Conservation (phyloP, 30 jellyfish, hydroid and myxozoan species). For the Morbakka virulenta region DNA sequence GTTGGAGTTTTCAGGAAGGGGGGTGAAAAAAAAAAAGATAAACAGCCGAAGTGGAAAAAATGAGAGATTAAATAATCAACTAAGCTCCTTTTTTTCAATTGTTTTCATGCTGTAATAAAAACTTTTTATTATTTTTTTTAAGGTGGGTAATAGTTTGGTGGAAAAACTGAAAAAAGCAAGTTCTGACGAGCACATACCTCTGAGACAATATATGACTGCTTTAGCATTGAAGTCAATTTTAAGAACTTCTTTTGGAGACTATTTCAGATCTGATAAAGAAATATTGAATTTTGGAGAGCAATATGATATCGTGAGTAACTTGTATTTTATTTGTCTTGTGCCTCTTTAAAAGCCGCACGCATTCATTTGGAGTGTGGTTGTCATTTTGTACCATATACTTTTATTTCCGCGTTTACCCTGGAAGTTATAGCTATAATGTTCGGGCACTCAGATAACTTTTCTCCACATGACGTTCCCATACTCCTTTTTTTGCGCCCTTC, state of each 20-base stretch:
- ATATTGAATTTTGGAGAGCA: conserved; percentile 41
- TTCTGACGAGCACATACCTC: conserved; percentile 53
- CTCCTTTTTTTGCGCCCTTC: too few species aligned
- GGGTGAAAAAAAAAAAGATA: too few species aligned
- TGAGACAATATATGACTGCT: conserved; percentile 65
- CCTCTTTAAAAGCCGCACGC: too few species aligned
- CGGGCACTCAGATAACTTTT: too few species aligned
- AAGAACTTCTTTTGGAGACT: conserved; percentile 66
- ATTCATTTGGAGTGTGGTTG: too few species aligned
- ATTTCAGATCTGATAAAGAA: conserved; percentile 55
- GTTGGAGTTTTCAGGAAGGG: too few species aligned
- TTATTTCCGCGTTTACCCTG: too few species aligned
- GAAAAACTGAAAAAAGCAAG: conserved; percentile 21
- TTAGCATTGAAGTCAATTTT: conserved; percentile 57
- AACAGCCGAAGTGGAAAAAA: too few species aligned
- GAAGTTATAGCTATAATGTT: too few species aligned
- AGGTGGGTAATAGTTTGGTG: conserved; percentile 68
- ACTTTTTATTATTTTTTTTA: neutral
- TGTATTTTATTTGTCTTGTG: neutral
- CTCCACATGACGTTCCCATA: too few species aligned
- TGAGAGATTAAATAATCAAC: neutral
- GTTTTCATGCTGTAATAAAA: neutral
- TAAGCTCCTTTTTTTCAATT: neutral
- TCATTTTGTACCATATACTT: too few species aligned
- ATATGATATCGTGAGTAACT: conserved; percentile 54